phyloP scores from a whole-genome alignment of 2,113 vertebrate species.

The Sigmodon hispidus region DNA sequence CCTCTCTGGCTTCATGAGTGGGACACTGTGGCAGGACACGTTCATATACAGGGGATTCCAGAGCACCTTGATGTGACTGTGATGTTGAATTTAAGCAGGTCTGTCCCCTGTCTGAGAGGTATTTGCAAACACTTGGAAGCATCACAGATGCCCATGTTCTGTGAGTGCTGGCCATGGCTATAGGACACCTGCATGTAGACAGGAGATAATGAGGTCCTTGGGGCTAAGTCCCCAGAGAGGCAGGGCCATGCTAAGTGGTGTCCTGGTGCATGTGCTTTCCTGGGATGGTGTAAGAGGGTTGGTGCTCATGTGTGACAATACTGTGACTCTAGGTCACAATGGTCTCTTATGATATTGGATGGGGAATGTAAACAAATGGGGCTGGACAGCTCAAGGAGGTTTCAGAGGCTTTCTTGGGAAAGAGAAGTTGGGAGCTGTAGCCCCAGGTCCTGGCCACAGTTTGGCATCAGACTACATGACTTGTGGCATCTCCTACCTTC shows the following conservation, averaged over 20 bases:
- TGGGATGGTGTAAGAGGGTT: not conserved
- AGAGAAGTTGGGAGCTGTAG: fast-evolving
- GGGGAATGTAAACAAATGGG: fast-evolving
- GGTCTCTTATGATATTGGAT: fast-evolving
- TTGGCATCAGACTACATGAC: not conserved
- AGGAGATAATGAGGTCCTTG: fast-evolving
- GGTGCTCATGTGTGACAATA: fast-evolving
- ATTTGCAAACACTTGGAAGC: no score
- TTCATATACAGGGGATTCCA: not conserved
- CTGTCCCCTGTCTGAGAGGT: not conserved
- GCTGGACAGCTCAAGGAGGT: not conserved
- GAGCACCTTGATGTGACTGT: not conserved
- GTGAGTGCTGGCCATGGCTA: fast-evolving
- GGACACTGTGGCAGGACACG: not conserved
- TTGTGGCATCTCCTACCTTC: not conserved
- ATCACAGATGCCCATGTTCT: not conserved
- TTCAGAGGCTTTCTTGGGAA: fast-evolving
- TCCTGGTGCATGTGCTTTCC: fast-evolving
- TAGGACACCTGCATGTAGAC: fast-evolving
- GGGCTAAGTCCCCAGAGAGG: not conserved
- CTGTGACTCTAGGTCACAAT: no score
- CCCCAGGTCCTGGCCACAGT: fast-evolving
- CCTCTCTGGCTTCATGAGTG: not conserved
- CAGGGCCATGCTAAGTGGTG: not conserved
- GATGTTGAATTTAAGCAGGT: fast-evolving